Evolutionary conservation across 2,797 vertebrate species (phyloP), one percentile per base, ranked within the genome.

Genomic region (Varecia variegata): DNA sequence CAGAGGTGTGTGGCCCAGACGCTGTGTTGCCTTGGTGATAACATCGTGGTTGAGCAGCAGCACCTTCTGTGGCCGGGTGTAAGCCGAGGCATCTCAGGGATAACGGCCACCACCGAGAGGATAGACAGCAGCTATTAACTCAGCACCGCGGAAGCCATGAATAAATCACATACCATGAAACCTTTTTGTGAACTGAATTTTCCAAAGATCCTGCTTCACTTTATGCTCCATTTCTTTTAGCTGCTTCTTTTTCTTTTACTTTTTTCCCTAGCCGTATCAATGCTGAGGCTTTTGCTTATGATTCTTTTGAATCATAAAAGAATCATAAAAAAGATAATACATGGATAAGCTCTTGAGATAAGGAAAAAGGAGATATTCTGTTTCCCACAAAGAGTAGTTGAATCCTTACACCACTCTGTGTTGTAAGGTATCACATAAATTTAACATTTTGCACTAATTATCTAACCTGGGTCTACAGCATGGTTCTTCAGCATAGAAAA

Each of bases 181-280:
- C 45, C 54, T 62, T 88, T 88, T 65, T 86, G 25, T 73, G 84
- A 95, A 71, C 30, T 79, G 70, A 90, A 54, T 76, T 96, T 95
- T 95, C 88, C 62, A 54, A 92, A 90, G 32, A 88, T 85, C 25
- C 25, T 90, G 60, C 65, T 82, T 92, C 30, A n/a, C 47, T 86
- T 90, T 86, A 82, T 95, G 79, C 81, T 95, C 56, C 56, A 83
- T 92, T 96, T 97, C 43, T 93, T 81, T 74, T 45, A 52, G 47
- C 27, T 80, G 27, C 30, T 87, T 23, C 38, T 86, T 92, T 70
- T 82, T 54, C 40, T 90, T 65, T 90, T 45, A 13, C 15, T 50
- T 50, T 68, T 56, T 30, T 1, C 8, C 13, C 13, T 8, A 32
- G n/a, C 11, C 1, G 71, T 88, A 93, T 38, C n/a, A 82, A 77